Evolutionary conservation across 2,797 vertebrate genomes (phyloP).

Genomic region (Poeciliopsis presidionis): DNA sequence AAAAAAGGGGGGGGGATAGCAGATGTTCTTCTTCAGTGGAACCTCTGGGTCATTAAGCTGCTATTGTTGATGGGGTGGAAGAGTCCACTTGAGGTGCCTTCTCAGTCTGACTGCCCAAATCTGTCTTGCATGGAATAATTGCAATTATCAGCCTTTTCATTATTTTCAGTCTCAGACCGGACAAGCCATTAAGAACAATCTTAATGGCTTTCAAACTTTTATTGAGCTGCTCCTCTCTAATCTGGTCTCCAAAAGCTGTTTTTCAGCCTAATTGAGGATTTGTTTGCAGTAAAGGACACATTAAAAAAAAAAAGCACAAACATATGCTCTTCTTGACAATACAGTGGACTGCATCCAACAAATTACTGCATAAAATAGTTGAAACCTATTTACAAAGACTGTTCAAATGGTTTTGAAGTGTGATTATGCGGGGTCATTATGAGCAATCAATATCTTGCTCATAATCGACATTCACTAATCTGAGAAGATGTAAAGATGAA

Average conservation of each 20-base stretch:
- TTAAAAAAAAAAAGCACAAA: not conserved
- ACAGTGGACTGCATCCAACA: too few species aligned
- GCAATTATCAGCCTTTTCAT: constrained; percentile 42
- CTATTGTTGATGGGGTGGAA: constrained; percentile 42
- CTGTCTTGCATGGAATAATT: constrained; percentile 37
- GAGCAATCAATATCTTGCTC: not conserved
- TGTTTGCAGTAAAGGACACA: constrained; percentile 8
- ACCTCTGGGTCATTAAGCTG: constrained; percentile 61
- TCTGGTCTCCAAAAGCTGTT: not conserved
- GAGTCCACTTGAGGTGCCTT: constrained; percentile 37
- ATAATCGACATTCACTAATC: not conserved
- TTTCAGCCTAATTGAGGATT: not conserved
- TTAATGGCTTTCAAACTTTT: constrained; percentile 23
- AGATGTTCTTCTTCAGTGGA: constrained; percentile 44
- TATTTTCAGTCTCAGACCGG: constrained; percentile 31
- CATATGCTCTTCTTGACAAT: not conserved
- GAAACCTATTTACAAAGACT: not conserved
- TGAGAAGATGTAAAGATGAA: not conserved
- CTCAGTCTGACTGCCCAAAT: constrained; percentile 24
- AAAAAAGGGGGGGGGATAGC: constrained; percentile 17
- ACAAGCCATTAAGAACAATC: constrained; percentile 33
- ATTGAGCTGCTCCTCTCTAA: not conserved
- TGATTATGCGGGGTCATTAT: not conserved
- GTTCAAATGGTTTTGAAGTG: not conserved
- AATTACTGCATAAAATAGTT: not conserved